A percentile compares a stretch with the other conserved stretches of the same genome.
Evolutionary conservation across 1,140 invertebrate species (phyloP).

Genomic region (Zaprionus davidi): DNA sequence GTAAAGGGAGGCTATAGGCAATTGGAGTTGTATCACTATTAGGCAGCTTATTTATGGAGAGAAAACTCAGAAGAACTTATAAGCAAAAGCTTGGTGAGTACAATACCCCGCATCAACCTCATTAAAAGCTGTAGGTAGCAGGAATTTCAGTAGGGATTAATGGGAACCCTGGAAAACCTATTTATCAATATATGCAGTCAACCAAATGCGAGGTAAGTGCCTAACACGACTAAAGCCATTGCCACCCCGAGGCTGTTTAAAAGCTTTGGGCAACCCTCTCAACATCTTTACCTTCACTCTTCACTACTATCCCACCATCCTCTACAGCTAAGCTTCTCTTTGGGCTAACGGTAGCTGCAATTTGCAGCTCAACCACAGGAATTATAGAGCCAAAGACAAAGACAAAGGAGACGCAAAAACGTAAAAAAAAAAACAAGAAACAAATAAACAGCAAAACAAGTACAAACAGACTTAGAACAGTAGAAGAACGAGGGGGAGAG

Average conservation of each 20-base stretch:
- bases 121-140: no score
- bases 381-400: conserved; percentile 60
- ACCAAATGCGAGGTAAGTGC: neutral
- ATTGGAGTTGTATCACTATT: neutral
- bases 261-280: neutral
- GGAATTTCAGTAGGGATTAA: neutral
- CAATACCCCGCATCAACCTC: no score
- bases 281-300: neutral
- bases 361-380: conserved; percentile 45
- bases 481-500: neutral
- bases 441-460: conserved; percentile 41
- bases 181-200: neutral
- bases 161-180: neutral
- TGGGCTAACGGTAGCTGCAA: conserved; percentile 41
- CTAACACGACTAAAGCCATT: neutral
- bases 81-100: no score
- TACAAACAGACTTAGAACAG: conserved; percentile 2
- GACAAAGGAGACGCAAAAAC: conserved; percentile 35
- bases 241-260: neutral
- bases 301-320: neutral
- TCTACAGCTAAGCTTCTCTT: conserved; percentile 30
- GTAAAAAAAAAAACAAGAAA: conserved; percentile 48
- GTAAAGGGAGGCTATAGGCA: neutral
- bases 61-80: neutral
- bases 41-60: neutral